These are phyloP conservation scores for Achlya flavicornis DNA, from an alignment of 2,888 invertebrate genomes.

Conservation along the genomic window DNA sequence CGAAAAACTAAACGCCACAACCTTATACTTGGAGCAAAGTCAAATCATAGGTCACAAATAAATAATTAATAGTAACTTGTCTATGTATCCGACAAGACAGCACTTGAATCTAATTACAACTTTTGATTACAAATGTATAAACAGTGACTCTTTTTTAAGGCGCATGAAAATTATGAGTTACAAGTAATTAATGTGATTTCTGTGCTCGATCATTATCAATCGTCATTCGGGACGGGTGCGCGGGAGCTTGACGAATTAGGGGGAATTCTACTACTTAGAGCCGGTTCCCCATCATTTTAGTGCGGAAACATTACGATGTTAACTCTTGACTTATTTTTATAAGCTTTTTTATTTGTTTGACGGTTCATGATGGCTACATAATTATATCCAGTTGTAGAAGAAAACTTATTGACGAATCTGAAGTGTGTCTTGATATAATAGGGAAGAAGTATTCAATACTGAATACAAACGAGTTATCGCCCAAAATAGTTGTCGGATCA, in stretches of 20 bases:
- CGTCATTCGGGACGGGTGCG: constrained; percentile 22
- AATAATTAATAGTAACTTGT: not conserved
- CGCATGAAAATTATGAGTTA: constrained; percentile 10
- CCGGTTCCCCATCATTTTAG: constrained; percentile 6
- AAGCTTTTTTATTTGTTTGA: not conserved
- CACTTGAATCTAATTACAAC: not conserved
- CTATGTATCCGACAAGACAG: not conserved
- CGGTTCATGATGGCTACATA: not conserved
- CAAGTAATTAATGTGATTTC: constrained; percentile 3
- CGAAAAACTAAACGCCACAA: too few relatives aligned
- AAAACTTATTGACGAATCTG: not conserved
- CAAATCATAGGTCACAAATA: too few relatives aligned
- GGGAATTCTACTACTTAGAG: constrained; percentile 26
- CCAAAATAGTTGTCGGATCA: too few relatives aligned
- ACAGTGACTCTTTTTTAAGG: not conserved
- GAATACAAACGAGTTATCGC: too few relatives aligned
- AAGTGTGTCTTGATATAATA: too few relatives aligned
- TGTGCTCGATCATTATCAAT: constrained; percentile 47
- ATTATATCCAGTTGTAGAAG: not conserved
- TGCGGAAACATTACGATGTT: constrained; percentile 5
- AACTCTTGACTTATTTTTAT: not conserved
- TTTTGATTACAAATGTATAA: not conserved
- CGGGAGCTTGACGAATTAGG: constrained; percentile 40
- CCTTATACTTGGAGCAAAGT: too few relatives aligned
- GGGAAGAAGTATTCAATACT: too few relatives aligned